phyloP scores from a whole-genome alignment of 1,140 invertebrate species.

The Chrysoperla carnea region DNA sequence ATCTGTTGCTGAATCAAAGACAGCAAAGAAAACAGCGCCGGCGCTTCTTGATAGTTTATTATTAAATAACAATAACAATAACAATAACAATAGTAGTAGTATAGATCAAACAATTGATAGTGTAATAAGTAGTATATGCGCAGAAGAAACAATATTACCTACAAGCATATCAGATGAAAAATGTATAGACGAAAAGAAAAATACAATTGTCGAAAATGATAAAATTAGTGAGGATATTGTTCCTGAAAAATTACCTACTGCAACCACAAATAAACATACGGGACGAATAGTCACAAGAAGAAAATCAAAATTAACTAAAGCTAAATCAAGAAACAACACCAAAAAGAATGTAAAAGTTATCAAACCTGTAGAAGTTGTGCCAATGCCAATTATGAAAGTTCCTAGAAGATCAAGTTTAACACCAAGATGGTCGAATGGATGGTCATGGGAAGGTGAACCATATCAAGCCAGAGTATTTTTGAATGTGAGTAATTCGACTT shows the following conservation, averaged over 20 bases:
- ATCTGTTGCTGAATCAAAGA: conserved; percentile 13
- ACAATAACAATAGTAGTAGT: no score
- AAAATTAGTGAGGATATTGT: not conserved
- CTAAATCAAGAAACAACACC: conserved; percentile 18
- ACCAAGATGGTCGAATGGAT: conserved; percentile 79
- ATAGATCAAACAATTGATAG: conserved; percentile 28
- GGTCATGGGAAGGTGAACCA: conserved; percentile 75
- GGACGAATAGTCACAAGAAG: no score
- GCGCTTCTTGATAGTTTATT: conserved; percentile 29
- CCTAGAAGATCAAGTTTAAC: conserved; percentile 26
- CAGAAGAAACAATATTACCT: conserved; percentile 13
- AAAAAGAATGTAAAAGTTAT: conserved; percentile 19
- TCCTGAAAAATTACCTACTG: conserved; percentile 1
- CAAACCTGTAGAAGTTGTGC: conserved; percentile 15
- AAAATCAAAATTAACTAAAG: conserved; percentile 18
- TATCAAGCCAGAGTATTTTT: conserved; percentile 71
- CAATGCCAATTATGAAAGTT: conserved; percentile 17
- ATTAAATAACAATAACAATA: conserved; percentile 25
- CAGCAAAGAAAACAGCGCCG: conserved; percentile 27
- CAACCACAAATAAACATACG: conserved; percentile 1
- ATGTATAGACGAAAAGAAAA: not conserved
- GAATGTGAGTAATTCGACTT: conserved; percentile 44
- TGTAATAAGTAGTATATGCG: conserved; percentile 12
- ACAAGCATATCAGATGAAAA: conserved; percentile 3
- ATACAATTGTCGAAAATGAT: not conserved